phyloP scores from a whole-genome alignment of 2,888 invertebrate genomes.

The Alentia gelatinosa region DNA sequence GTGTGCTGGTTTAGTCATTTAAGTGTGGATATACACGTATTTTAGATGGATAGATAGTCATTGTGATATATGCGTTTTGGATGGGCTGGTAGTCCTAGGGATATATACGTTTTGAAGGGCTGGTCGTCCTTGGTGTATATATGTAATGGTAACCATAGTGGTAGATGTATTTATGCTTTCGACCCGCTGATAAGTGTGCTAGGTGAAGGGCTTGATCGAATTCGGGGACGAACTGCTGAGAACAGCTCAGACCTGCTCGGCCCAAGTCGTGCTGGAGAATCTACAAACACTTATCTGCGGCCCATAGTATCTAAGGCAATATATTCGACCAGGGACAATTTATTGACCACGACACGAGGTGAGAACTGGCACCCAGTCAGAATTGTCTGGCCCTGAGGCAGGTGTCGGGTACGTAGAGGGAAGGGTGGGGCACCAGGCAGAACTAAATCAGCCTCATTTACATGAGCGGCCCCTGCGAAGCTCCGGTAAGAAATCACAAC shows the following conservation, averaged over 20 bases:
- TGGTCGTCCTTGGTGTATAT: too few species aligned
- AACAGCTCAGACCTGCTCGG: neutral
- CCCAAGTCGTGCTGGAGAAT: too few species aligned
- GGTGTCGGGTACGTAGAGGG: neutral
- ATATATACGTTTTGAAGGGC: too few species aligned
- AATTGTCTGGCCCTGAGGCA: neutral
- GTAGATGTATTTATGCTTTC: too few species aligned
- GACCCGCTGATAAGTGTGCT: too few species aligned
- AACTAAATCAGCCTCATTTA: neutral
- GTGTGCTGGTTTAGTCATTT: too few species aligned
- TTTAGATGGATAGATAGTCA: too few species aligned
- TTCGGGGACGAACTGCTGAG: neutral
- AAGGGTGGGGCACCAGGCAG: neutral
- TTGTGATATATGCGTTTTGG: too few species aligned
- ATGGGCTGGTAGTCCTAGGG: too few species aligned
- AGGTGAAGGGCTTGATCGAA: neutral
- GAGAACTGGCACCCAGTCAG: neutral
- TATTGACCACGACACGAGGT: neutral
- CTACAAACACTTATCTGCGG: too few species aligned
- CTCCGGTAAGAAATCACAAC: neutral
- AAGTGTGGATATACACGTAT: too few species aligned
- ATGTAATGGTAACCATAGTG: too few species aligned
- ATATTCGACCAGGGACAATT: neutral
- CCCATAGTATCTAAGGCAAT: constrained; percentile 1
- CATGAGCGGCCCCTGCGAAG: neutral